These are phyloP conservation scores for Aix galericulata DNA, from an alignment of 2,113 vertebrate species.

Conservation along the genomic window DNA sequence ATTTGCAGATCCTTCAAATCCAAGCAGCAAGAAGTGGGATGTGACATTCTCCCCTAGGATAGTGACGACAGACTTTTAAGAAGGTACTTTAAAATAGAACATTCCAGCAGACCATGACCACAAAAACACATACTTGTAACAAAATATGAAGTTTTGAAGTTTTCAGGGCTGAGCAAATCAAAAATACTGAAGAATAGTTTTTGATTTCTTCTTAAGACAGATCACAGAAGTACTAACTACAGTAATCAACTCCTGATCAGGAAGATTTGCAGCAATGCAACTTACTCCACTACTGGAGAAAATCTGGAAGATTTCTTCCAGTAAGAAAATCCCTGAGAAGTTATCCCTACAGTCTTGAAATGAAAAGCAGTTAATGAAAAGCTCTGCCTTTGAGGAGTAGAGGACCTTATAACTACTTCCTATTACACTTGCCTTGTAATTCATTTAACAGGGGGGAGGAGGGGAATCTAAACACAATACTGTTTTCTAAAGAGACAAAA, in stretches of 20 bases:
- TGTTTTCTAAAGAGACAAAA: not conserved
- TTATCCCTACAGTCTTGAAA: not conserved
- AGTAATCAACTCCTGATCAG: not conserved
- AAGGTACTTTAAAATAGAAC: not conserved
- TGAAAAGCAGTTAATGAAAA: not conserved
- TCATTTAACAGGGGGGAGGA: not conserved
- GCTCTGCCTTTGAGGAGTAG: not conserved
- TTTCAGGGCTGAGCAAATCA: not conserved
- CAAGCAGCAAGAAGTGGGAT: not conserved
- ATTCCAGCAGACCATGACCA: too few relatives aligned
- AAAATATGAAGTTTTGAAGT: not conserved
- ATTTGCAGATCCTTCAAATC: not conserved
- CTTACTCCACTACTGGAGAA: not conserved
- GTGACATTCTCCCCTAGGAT: not conserved
- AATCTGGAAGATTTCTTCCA: too few relatives aligned
- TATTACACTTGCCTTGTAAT: not conserved
- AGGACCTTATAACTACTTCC: not conserved
- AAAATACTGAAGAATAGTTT: not conserved
- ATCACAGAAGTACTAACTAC: not conserved
- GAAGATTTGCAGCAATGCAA: accelerated
- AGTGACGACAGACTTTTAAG: not conserved
- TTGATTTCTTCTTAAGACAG: not conserved
- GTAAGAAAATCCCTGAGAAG: not conserved
- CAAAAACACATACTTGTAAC: not conserved
- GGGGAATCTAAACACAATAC: not conserved